Percentiles rank a stretch among this genome's conserved stretches.
phyloP scores from a whole-genome alignment of 2,888 invertebrate genomes.

The Mesodorylaimus sp. region DNA sequence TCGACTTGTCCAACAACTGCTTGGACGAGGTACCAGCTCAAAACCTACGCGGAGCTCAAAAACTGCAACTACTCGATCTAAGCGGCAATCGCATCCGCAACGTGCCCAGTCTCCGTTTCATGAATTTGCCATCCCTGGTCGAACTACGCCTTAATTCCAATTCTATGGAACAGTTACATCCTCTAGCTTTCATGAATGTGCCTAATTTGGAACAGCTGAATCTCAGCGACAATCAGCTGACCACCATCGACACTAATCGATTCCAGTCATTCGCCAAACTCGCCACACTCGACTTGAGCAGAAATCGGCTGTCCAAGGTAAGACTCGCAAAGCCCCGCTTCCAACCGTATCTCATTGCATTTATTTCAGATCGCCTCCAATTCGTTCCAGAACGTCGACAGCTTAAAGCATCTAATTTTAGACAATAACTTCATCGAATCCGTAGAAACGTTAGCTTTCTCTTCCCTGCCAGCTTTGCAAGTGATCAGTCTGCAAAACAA shows the following conservation, averaged over 20 bases:
- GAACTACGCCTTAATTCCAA: constrained; percentile 42
- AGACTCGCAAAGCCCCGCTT: constrained; percentile 19
- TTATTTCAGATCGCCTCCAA: constrained; percentile 34
- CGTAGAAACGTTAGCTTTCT: constrained; percentile 59
- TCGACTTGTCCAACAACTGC: constrained; percentile 63
- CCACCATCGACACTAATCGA: constrained; percentile 56
- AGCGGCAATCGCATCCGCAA: constrained; percentile 54
- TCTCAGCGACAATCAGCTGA: constrained; percentile 62
- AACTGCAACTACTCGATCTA: constrained; percentile 51
- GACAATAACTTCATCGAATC: constrained; percentile 43
- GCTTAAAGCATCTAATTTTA: constrained; percentile 47
- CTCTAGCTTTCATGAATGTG: constrained; percentile 62
- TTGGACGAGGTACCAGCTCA: constrained; percentile 58
- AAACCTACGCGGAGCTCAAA: constrained; percentile 58
- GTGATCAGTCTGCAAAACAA: constrained; percentile 47
- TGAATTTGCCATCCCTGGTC: constrained; percentile 52
- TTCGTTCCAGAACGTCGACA: constrained; percentile 55
- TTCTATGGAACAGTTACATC: constrained; percentile 50
- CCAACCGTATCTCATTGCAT: too few species aligned
- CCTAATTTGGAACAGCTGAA: constrained; percentile 47
- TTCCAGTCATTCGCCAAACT: constrained; percentile 59
- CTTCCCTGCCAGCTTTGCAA: constrained; percentile 49
- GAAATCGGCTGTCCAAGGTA: constrained; percentile 54
- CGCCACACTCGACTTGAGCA: constrained; percentile 51
- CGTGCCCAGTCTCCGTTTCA: constrained; percentile 54